phyloP scores from a whole-genome alignment of 1,140 invertebrate genomes.

The Hyphantria cunea region DNA sequence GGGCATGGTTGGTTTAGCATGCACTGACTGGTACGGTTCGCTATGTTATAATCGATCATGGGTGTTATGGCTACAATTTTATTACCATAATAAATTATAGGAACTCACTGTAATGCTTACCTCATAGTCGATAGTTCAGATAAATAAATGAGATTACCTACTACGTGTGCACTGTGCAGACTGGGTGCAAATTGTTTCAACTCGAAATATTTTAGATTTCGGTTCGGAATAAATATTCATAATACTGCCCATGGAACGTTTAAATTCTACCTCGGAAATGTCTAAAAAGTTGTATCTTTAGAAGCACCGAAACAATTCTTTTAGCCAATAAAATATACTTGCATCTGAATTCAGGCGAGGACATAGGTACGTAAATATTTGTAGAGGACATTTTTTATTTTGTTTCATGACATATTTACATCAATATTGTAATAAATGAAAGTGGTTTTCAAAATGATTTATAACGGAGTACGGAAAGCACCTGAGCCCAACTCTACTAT shows the following conservation, averaged over 20 bases:
- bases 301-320: background rate
- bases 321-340: background rate
- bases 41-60: conserved; percentile 22
- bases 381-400: background rate
- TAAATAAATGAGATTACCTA: background rate
- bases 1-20: conserved; percentile 2
- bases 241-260: background rate
- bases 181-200: too few species aligned
- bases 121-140: background rate
- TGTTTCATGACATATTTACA: conserved; percentile 1
- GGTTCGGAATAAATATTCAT: too few species aligned
- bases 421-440: background rate
- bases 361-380: conserved; percentile 8
- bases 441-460: background rate
- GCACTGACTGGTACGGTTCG: conserved; percentile 9
- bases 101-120: background rate
- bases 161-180: background rate
- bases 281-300: background rate
- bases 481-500: background rate
- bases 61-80: background rate
- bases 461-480: conserved; percentile 6
- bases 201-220: too few species aligned
- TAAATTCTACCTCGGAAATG: background rate
- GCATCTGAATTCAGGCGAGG: background rate
- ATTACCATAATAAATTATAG: background rate